A percentile compares a stretch with the other conserved stretches of the same genome.
Conservation (phyloP, 2,797 vertebrate genomes). For the Hypotaenidia okinawae region DNA sequence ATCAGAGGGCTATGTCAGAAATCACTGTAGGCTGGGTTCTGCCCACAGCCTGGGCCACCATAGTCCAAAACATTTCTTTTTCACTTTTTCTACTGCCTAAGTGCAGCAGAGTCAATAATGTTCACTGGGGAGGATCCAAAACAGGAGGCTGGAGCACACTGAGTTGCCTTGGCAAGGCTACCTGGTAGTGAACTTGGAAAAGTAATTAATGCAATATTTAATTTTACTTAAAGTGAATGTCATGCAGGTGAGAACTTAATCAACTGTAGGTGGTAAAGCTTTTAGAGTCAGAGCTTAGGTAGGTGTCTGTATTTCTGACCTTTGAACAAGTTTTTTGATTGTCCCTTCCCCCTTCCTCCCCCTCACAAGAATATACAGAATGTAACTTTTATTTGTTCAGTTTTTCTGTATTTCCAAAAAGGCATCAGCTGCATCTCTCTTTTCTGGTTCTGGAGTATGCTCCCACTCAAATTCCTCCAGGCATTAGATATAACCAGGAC, state of each 20-base stretch:
- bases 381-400: not conserved
- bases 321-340: not conserved
- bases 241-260: not conserved
- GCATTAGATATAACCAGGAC: not conserved
- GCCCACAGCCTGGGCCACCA: not conserved
- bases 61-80: not conserved
- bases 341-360: not conserved
- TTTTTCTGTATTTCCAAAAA: not conserved
- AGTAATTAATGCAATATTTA: not conserved
- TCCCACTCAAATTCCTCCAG: not conserved
- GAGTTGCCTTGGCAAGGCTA: not conserved
- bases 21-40: not conserved
- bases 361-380: not conserved
- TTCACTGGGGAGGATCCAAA: not conserved
- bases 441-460: not conserved
- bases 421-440: not conserved
- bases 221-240: not conserved
- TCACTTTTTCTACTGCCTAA: not conserved
- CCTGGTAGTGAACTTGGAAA: not conserved
- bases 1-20: not conserved
- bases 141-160: not conserved
- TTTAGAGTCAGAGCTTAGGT: not conserved
- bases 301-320: not conserved
- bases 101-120: fast-evolving
- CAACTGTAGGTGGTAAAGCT: not conserved